Percentiles rank a stretch among this genome's conserved stretches.
Conservation (phyloP, 1,140 invertebrate genomes). For the Aricia agestis region DNA sequence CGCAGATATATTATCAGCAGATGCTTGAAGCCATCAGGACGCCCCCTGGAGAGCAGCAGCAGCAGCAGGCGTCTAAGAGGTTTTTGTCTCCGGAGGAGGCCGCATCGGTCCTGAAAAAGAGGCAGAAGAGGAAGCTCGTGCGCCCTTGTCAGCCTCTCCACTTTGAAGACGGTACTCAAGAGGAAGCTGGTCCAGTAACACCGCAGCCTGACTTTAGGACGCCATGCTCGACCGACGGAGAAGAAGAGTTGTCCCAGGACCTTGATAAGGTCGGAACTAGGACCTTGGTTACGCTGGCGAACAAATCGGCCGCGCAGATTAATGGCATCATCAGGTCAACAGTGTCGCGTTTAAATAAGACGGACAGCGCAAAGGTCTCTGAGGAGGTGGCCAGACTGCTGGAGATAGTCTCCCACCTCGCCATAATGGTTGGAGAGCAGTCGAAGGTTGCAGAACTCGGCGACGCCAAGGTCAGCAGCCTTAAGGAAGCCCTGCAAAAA, state of each 20-base stretch:
- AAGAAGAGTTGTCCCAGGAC: neutral
- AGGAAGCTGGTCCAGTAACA: neutral
- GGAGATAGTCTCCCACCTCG: neutral
- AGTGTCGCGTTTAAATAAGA: neutral
- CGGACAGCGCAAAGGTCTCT: neutral
- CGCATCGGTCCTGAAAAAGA: neutral
- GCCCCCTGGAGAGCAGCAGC: neutral
- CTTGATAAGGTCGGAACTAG: neutral
- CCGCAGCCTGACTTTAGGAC: neutral
- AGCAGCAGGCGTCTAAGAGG: neutral
- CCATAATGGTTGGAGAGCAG: neutral
- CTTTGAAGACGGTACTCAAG: neutral
- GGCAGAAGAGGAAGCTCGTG: neutral
- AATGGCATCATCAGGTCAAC: neutral
- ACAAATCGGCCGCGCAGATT: neutral
- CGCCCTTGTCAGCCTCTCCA: neutral
- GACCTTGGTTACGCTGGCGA: neutral
- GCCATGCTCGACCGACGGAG: neutral
- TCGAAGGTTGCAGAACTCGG: neutral
- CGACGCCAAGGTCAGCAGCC: neutral
- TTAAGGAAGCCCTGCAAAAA: neutral
- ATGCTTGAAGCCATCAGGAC: neutral
- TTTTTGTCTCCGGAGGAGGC: neutral
- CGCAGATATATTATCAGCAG: neutral
- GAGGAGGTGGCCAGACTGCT: neutral